These are phyloP conservation scores for Rhinolophus ferrumequinum DNA, from an alignment of 2,113 vertebrate genomes.

Conservation along the genomic window DNA sequence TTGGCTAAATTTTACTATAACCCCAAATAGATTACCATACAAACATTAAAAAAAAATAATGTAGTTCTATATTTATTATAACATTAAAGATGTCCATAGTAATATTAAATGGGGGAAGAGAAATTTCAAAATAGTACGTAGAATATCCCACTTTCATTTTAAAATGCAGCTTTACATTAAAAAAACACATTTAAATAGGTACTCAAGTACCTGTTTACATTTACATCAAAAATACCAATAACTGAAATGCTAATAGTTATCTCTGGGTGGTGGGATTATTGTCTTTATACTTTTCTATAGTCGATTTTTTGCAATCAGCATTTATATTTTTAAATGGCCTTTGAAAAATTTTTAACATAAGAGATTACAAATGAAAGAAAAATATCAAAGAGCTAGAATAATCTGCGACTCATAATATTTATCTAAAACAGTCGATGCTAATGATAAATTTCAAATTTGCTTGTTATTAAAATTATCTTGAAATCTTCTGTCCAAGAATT, in stretches of 20 bases:
- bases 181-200: too few relatives aligned
- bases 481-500: slow-evolving; percentile 12
- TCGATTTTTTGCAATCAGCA: neutral
- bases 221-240: neutral
- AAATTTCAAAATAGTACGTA: neutral
- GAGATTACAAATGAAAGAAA: slow-evolving; percentile 20
- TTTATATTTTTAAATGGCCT: slow-evolving; percentile 17
- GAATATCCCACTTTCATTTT: too few relatives aligned
- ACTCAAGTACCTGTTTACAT: neutral
- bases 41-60: slow-evolving; percentile 15
- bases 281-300: slow-evolving; percentile 2
- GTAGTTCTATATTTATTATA: neutral
- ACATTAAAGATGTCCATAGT: neutral
- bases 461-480: slow-evolving; percentile 26
- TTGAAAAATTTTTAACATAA: neutral
- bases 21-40: neutral
- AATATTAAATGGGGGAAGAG: neutral
- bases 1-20: neutral
- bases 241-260: neutral
- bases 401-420: neutral
- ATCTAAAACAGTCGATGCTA: neutral
- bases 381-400: neutral
- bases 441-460: neutral
- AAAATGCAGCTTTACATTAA: too few relatives aligned
- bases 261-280: neutral